phyloP scores from a whole-genome alignment of 2,113 vertebrate genomes.

The Protobothrops flavoviridis region DNA sequence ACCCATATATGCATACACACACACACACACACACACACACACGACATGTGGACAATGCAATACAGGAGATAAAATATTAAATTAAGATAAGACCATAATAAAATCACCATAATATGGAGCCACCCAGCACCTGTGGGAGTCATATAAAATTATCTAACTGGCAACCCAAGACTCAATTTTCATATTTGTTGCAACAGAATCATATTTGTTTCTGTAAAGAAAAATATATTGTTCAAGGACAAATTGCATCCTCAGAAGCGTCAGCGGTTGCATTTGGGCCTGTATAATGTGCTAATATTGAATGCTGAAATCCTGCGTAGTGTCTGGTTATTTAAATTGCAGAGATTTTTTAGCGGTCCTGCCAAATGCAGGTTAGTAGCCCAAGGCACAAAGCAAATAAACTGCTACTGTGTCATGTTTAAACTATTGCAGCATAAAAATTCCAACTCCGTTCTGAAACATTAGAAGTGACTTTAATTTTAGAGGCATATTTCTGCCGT shows the following conservation, averaged over 20 bases:
- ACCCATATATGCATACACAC: background rate
- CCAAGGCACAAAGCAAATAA: slow-evolving; percentile 8
- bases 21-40: background rate
- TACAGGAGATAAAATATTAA: background rate
- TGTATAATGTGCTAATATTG: background rate
- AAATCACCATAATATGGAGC: background rate
- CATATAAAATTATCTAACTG: background rate
- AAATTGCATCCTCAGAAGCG: background rate
- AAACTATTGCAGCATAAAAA: background rate
- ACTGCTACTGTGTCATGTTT: background rate
- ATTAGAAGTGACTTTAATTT: background rate
- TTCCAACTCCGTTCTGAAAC: background rate
- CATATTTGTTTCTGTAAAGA: background rate
- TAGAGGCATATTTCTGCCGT: slow-evolving; percentile 16
- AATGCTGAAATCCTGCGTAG: background rate
- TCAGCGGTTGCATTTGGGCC: background rate
- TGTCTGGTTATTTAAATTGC: background rate
- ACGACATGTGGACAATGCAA: background rate
- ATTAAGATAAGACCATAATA: background rate
- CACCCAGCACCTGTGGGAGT: background rate
- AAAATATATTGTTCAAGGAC: background rate
- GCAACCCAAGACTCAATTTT: background rate
- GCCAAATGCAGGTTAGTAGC: background rate
- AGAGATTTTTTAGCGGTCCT: background rate
- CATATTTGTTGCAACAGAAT: background rate